phyloP scores from a whole-genome alignment of 2,113 vertebrate species.

The Chlorodrepanis virens region DNA sequence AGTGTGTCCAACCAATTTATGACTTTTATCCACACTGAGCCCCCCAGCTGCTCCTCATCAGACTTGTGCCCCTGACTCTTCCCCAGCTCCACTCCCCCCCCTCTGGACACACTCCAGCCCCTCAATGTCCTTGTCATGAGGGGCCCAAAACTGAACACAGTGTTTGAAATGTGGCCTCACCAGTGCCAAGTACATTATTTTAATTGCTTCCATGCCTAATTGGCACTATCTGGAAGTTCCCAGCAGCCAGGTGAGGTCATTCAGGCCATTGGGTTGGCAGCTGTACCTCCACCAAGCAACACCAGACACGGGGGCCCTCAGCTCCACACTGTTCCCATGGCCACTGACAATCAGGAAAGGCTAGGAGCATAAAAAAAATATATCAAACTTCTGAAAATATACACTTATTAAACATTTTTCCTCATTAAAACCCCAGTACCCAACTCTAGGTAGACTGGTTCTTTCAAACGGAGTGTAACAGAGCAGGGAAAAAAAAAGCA shows the following conservation, averaged over 20 bases:
- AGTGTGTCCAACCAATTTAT: neutral
- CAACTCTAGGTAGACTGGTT: neutral
- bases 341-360: neutral
- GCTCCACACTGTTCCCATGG: neutral
- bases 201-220: neutral
- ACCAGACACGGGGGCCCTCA: accelerated
- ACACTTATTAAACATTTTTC: neutral
- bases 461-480: neutral
- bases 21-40: neutral
- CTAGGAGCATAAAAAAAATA: neutral
- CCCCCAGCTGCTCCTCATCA: neutral
- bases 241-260: neutral
- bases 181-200: neutral
- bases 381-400: neutral
- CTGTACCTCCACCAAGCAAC: neutral
- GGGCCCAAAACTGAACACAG: neutral
- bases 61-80: neutral
- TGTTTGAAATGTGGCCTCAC: neutral
- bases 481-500: neutral
- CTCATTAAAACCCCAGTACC: neutral
- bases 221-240: neutral
- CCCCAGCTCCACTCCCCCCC: neutral
- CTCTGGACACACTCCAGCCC: neutral
- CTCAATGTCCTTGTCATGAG: neutral
- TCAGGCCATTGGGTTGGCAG: neutral